phyloP scores from a whole-genome alignment of 1,140 invertebrate genomes.

The Rhagoletis zephyria region DNA sequence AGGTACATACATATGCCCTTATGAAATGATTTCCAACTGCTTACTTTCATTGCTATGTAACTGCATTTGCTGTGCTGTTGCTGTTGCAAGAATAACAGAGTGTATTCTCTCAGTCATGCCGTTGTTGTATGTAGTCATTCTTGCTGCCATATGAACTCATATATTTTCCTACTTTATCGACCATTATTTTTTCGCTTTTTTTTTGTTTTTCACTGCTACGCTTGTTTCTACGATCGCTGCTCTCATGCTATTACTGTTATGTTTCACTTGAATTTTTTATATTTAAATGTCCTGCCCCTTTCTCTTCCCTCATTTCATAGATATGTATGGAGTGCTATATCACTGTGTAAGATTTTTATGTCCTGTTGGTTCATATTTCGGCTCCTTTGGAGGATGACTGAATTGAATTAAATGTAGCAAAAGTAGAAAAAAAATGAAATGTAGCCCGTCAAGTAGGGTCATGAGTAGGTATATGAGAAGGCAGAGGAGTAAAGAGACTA shows the following conservation, averaged over 20 bases:
- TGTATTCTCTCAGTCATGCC: too few species aligned
- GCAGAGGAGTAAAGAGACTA: not conserved
- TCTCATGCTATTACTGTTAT: not conserved
- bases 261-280: constrained; percentile 25
- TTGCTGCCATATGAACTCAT: not conserved
- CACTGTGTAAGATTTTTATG: constrained; percentile 3
- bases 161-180: not conserved
- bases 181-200: too few species aligned
- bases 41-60: not conserved
- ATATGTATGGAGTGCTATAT: not conserved
- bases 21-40: not conserved
- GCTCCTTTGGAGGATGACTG: not conserved
- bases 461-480: not conserved
- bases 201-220: not conserved
- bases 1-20: too few species aligned
- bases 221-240: not conserved
- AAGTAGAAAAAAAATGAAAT: not conserved
- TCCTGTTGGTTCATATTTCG: constrained; percentile 4
- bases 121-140: not conserved
- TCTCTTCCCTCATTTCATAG: not conserved
- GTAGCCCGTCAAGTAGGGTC: too few species aligned
- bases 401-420: constrained; percentile 42
- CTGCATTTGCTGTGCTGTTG: not conserved
- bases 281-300: not conserved
- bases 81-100: too few species aligned